A percentile compares a stretch with the other conserved stretches of the same genome.
phyloP scores from a whole-genome alignment of 2,888 invertebrate species.

The Lycia hirtaria region DNA sequence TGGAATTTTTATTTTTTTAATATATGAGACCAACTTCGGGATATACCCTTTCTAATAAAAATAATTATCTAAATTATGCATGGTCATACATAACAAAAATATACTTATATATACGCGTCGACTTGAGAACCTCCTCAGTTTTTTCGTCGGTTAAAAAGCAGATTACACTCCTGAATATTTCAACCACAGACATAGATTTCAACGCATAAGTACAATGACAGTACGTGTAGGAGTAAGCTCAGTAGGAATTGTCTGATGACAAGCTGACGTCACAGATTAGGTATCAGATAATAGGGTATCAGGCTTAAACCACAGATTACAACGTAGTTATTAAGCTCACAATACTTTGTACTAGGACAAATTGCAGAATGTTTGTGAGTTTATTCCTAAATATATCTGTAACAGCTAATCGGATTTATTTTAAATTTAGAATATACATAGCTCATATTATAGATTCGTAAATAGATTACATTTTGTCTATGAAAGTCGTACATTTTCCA shows the following conservation, averaged over 20 bases:
- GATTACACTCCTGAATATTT: conserved; percentile 21
- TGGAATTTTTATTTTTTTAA: too few relatives aligned
- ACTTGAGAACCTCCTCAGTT: too few relatives aligned
- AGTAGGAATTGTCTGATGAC: conserved; percentile 34
- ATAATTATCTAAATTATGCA: too few relatives aligned
- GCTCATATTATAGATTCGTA: neutral
- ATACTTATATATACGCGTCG: too few relatives aligned
- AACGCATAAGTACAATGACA: conserved; percentile 22
- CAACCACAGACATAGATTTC: too few relatives aligned
- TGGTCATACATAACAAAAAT: too few relatives aligned
- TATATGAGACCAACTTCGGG: too few relatives aligned
- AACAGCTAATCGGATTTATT: neutral
- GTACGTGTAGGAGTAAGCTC: conserved; percentile 39
- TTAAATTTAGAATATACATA: neutral
- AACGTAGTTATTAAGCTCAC: conserved; percentile 11
- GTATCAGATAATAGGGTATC: conserved; percentile 13
- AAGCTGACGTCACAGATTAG: conserved; percentile 26
- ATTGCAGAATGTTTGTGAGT: neutral
- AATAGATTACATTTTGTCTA: neutral
- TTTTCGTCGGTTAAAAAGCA: too few relatives aligned
- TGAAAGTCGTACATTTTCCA: neutral
- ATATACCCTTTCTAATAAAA: too few relatives aligned
- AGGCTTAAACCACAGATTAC: conserved; percentile 14
- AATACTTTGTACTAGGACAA: conserved; percentile 28
- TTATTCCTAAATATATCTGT: neutral